phyloP scores from a whole-genome alignment of 2,888 invertebrate species.

The Lasioglossum malachurum region DNA sequence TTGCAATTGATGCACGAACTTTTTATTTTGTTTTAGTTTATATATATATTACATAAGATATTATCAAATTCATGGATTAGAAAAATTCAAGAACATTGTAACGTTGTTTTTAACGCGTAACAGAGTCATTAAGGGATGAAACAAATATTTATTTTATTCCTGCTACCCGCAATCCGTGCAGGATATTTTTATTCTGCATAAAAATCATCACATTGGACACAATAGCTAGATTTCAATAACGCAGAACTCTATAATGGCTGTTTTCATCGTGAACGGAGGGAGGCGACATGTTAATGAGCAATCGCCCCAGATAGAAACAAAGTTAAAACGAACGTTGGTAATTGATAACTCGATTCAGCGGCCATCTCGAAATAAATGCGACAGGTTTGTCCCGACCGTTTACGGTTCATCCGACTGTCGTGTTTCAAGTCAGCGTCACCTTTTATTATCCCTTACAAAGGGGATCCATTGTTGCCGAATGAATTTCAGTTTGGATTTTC shows the following conservation, averaged over 20 bases:
- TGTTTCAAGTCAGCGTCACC: background rate
- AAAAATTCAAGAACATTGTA: too few relatives aligned
- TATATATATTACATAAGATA: too few relatives aligned
- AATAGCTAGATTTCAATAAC: background rate
- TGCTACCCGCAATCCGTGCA: too few relatives aligned
- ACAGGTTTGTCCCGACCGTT: background rate
- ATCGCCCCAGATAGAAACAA: background rate
- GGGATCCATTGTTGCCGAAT: background rate
- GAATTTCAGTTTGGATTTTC: conserved; percentile 13
- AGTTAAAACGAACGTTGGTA: background rate
- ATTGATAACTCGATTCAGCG: background rate
- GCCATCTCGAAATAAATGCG: background rate
- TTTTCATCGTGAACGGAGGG: background rate
- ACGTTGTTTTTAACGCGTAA: too few relatives aligned
- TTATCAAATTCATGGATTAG: too few relatives aligned
- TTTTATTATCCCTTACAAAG: conserved; percentile 21
- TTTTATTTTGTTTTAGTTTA: too few relatives aligned
- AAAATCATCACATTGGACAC: background rate
- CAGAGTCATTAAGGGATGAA: too few relatives aligned
- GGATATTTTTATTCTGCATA: too few relatives aligned
- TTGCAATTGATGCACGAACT: too few relatives aligned
- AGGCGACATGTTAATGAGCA: background rate
- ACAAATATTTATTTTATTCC: too few relatives aligned
- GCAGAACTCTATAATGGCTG: background rate
- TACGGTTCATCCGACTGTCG: background rate